phyloP scores from a whole-genome alignment of 2,797 vertebrate species.

The Eulemur rubriventer region DNA sequence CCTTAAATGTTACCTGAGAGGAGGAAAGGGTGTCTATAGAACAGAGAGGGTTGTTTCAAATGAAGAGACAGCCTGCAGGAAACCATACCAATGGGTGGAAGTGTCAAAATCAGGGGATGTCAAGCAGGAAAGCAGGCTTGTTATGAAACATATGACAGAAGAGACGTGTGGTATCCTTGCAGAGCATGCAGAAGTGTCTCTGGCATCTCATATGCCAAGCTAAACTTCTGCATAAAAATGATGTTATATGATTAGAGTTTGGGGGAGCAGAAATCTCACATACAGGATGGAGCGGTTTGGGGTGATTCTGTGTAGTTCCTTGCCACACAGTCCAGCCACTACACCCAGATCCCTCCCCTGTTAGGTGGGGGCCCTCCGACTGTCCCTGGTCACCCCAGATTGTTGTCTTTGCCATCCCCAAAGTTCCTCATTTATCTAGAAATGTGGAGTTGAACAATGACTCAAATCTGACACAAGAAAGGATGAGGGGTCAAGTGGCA shows the following conservation, averaged over 20 bases:
- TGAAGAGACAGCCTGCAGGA: background rate
- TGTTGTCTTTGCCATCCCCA: background rate
- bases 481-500: background rate
- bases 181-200: background rate
- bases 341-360: background rate
- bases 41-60: background rate
- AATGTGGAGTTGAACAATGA: background rate
- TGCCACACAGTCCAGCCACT: background rate
- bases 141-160: background rate
- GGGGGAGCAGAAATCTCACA: background rate
- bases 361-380: rapidly evolving
- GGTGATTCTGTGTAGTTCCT: background rate
- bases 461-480: background rate
- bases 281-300: background rate
- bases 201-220: background rate
- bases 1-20: background rate
- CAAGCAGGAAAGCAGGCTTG: background rate
- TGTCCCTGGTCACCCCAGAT: background rate
- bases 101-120: background rate
- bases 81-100: background rate
- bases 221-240: background rate
- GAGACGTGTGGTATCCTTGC: background rate
- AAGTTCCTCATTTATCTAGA: background rate
- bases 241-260: background rate
- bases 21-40: background rate